Evolutionary conservation across 1,140 invertebrate species (phyloP), one percentile per base, ranked within the genome.

Genomic region (Magallana gigas): DNA sequence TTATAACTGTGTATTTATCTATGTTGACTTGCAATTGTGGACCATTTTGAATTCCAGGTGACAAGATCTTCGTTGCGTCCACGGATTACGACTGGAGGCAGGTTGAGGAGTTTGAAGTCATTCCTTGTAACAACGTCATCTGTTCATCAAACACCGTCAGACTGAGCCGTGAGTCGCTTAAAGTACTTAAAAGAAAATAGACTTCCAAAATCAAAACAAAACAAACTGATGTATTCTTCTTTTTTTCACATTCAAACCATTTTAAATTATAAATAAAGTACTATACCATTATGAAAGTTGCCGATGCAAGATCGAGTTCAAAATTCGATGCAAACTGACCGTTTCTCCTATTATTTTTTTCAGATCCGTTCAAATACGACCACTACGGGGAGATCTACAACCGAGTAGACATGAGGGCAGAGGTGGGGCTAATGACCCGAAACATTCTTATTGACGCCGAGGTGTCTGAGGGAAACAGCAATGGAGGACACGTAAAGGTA

Each of bases 341-440:
- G 36, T 48, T 48, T 48, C 1, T 1, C 36, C 36, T 36, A 36
- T 3, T 1, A 1, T 11, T 48, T 12, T 58, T 57, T 83, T 1
- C 48, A 83, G 81, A 57, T n/a, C 29, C 85, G 0, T 57, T 64
- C 5, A n/a, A 68, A 29, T 88, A 68, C 48, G 85, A 59, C 23
- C 87, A 88, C 60, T 88, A 85, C 58, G 87, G 76, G 48, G 60
- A 85, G n/a, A 88, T 88, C 56, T 85, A 62, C 18, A 85, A 88
- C 23, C 82, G 85, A 36, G 84, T 85, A 11, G 87, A 88, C 56
- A 88, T 88, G 87, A 85, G 87, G 57, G 87, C 87, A 8, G 87
- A 88, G 12, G 91, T 92, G 11, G 91, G 71, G 1, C 82, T 92
- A 5, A 80, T 88, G 71, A 82, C 87, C 2, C 56, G 87, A 12